Evolutionary conservation across 2,797 vertebrate genomes (phyloP), one percentile per base, ranked within the genome.

Genomic region (Gephyroberyx darwinii): DNA sequence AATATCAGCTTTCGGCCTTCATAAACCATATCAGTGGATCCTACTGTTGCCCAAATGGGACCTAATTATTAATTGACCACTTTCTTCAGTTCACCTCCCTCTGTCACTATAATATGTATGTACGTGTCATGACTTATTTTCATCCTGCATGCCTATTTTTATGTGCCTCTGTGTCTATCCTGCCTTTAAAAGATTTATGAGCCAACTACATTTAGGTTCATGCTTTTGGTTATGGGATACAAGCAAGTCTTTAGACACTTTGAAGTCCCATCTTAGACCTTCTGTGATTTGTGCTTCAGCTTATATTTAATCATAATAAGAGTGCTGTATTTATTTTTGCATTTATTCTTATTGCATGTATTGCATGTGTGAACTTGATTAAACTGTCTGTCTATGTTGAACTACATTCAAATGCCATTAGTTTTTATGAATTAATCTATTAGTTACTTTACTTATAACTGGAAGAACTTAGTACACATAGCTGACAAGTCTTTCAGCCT

Each of bases 41-140:
- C 10, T 17, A 16, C 56, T 55, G 41, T 48, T 61, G 8, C 31
- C 66, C 65, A 75, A 79, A 74, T 55, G 69, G 33, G 20, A 70
- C n/a, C 51, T 73, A 30, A 80, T 86, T 67, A 80, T 75, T 87
- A 78, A 88, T 87, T 89, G 30, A 87, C 74, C 9, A 19, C 22
- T 43, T 51, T 73, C 68, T 70, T 52, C 19, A 52, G 75, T 71
- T 80, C 12, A 70, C 45, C 50, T 70, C 41, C 26, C 26, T 16
- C 65, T 14, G 5, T 81, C 71, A 69, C 66, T 72, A 39, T n/a
- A 48, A 4, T 8, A 88, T 30, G 71, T 51, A 78, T 72, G 74
- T 68, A 47, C 17, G 62, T 74, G 60, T 80, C 41, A 37, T 45
- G 19, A 48, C 39, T 71, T 6, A 54, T 30, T 67, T 65, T 76